Evolutionary conservation across 2,113 vertebrate genomes (phyloP).

Genomic region (Macaca fascicularis): T2T-MFA8v1.1 NC_088390.1:78064501-78065000

Average conservation of each 20-base stretch:
- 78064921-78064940: no score
- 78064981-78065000: no score
- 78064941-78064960: no score
- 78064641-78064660: rapidly evolving
- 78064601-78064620: not conserved
- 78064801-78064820: not conserved
- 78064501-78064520: not conserved
- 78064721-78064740: not conserved
- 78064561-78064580: not conserved
- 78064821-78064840: not conserved
- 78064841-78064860: not conserved
- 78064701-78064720: not conserved
- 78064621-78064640: not conserved
- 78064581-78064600: not conserved
- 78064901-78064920: no score
- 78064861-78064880: no score
- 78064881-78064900: no score
- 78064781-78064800: not conserved
- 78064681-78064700: not conserved
- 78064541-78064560: not conserved
- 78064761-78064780: not conserved
- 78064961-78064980: no score
- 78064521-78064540: not conserved
- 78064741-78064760: not conserved
- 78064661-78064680: not conserved